Evolutionary conservation across 2,797 vertebrate genomes (phyloP).

Genomic region (Menidia menidia): DNA sequence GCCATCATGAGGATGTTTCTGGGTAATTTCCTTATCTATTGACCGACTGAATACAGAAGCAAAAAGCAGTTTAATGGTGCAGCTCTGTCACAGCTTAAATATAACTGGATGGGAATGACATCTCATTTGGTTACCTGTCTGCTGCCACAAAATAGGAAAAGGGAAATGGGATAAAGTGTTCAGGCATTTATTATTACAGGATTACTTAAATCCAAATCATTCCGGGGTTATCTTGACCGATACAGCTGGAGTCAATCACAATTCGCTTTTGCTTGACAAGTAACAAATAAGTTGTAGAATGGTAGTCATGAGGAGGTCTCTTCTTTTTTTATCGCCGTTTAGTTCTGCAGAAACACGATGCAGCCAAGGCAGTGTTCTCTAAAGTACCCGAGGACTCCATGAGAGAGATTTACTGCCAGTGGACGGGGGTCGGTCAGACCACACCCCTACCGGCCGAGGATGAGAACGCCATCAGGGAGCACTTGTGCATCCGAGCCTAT

Average conservation of each 20-base stretch:
- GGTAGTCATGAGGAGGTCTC: not conserved
- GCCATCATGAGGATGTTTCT: conserved; percentile 98
- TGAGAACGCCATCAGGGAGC: conserved; percentile 94
- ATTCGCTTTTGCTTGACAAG: no score
- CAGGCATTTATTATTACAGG: no score
- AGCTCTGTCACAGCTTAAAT: not conserved
- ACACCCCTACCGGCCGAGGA: conserved; percentile 89
- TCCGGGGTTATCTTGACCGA: no score
- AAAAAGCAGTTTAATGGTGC: not conserved
- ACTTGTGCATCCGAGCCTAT: conserved; percentile 95
- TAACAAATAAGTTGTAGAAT: no score
- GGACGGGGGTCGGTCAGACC: conserved; percentile 89
- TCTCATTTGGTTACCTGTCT: not conserved
- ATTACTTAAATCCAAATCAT: no score
- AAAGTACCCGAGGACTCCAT: conserved; percentile 97
- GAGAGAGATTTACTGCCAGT: conserved; percentile 92
- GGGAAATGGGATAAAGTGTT: no score
- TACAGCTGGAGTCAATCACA: no score
- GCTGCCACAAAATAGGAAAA: no score
- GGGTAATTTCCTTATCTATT: conserved; percentile 68
- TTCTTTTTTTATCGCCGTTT: not conserved
- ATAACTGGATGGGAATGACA: not conserved
- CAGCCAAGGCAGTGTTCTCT: conserved; percentile 93
- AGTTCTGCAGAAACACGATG: conserved; percentile 96
- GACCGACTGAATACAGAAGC: no score